Percentiles rank a stretch among this genome's conserved stretches.
Conservation (phyloP, 2,797 vertebrate species). For the Periparus ater region DNA sequence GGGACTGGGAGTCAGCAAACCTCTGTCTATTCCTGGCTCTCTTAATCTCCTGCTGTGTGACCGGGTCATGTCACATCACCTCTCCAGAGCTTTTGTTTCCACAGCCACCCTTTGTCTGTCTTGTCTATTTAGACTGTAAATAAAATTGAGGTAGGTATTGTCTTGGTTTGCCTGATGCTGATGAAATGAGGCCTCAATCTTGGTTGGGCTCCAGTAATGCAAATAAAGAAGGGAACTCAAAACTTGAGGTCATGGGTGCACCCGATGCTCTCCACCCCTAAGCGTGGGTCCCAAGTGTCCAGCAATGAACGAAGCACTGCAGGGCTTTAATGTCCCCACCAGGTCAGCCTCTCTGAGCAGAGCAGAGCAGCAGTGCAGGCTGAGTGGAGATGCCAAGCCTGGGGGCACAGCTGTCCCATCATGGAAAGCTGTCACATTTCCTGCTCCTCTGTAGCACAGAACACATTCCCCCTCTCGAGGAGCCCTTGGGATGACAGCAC, state of each 20-base stretch:
- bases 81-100: conserved; percentile 59
- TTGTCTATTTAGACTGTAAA: conserved; percentile 64
- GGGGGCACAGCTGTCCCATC: neutral
- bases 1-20: conserved; percentile 39
- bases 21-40: conserved; percentile 22
- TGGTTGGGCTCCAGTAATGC: conserved; percentile 27
- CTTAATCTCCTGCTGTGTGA: conserved; percentile 58
- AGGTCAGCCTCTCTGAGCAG: neutral
- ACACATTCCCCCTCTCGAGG: rapidly evolving
- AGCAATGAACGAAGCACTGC: rapidly evolving
- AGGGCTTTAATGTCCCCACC: neutral
- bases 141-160: conserved; percentile 60
- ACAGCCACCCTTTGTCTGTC: conserved; percentile 56
- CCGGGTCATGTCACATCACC: conserved; percentile 63
- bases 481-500: neutral
- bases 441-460: neutral
- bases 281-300: rapidly evolving
- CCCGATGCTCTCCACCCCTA: neutral
- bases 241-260: conserved; percentile 11
- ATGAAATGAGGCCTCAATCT: conserved; percentile 1
- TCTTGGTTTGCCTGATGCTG: neutral
- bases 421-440: neutral
- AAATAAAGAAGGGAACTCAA: conserved; percentile 31
- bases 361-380: neutral
- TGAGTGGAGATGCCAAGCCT: neutral